Base-by-base conservation (phyloP, 2,113 vertebrate genomes). In the Ascaphus truei region DNA sequence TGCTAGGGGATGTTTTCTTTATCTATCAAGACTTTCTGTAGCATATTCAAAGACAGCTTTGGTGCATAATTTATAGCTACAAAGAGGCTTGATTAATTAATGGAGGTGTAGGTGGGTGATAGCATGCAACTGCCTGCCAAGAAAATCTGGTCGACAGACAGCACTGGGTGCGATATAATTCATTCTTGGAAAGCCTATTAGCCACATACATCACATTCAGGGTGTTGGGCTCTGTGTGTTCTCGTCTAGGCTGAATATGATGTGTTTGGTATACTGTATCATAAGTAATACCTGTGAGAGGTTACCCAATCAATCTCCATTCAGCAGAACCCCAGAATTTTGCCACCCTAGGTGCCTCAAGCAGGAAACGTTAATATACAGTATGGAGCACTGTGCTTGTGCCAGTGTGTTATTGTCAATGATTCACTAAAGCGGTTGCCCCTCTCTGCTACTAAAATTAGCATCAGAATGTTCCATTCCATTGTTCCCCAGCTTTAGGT, bases 101-200 rank as follows among this genome's bases (percentile, higher is more conserved):
- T 69, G 67, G 31, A 68, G 45, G 45, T 52, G 66, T 30, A 69
- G 41, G 67, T 69, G 67, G 66, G 66, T 60, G 56, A 59, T 50
- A 27, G 43, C 2, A 23, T 51, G 53, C 29, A 34, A n/a, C 13
- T n/a, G 56, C 2, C 30, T 31, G 56, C 56, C 56, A 41, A 60
- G 34, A 20, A 58, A 61, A 3, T 36, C 25, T 20, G 33, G 10
- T 20, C 39, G 16, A 69, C 43, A 34, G 58, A 39, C 20, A 20
- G 23, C 11, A 8, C 20, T 11, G 3, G 6, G 45, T 30, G 31
- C 23, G 33, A 22, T 20, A 30, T 3, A 7, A 7, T 27, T 22
- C 59, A 56, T 56, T 33, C 18, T 31, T 33, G 20, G 20, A 7
- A 47, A 7, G 12, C 1, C 43, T 20, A 16, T 43, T 43, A 43